phyloP scores from a whole-genome alignment of 2,888 invertebrate genomes.

The Leptothorax acervorum region DNA sequence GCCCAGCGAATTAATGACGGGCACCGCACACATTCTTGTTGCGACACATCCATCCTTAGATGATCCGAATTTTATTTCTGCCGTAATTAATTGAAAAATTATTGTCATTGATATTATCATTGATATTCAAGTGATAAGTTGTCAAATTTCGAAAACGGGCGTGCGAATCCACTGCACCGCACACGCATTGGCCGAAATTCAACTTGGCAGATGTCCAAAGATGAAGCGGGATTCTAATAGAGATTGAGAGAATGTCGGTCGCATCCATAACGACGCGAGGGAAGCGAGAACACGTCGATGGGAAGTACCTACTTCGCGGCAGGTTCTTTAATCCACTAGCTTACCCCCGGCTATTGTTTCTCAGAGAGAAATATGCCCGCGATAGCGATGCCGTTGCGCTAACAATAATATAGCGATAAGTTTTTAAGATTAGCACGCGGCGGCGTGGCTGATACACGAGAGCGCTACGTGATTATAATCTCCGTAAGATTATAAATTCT shows the following conservation, averaged over 20 bases:
- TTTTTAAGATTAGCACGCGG: conserved; percentile 17
- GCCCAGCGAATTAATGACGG: too few relatives aligned
- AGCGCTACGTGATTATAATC: conserved; percentile 3
- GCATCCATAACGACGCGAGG: background rate
- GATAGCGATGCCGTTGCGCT: conserved; percentile 14
- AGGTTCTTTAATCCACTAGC: conserved; percentile 51
- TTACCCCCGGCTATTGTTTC: conserved; percentile 33
- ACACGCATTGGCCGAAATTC: conserved; percentile 73
- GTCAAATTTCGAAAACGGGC: conserved; percentile 72
- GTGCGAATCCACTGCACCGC: conserved; percentile 46
- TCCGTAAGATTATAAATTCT: background rate
- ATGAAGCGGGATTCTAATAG: conserved; percentile 70
- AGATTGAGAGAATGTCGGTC: conserved; percentile 32
- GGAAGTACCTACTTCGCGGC: conserved; percentile 30
- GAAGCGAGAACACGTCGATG: conserved; percentile 24
- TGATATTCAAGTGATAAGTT: conserved; percentile 63
- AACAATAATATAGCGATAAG: conserved; percentile 26
- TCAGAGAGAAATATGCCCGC: background rate
- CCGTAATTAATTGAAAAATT: conserved; percentile 66
- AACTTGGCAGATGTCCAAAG: conserved; percentile 74
- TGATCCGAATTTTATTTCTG: conserved; percentile 50
- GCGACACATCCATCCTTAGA: conserved; percentile 47
- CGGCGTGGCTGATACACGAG: background rate
- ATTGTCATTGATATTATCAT: conserved; percentile 53
- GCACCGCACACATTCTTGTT: conserved; percentile 17